phyloP scores from a whole-genome alignment of 2,113 vertebrate genomes.

The Ctenodactylus gundi region DNA sequence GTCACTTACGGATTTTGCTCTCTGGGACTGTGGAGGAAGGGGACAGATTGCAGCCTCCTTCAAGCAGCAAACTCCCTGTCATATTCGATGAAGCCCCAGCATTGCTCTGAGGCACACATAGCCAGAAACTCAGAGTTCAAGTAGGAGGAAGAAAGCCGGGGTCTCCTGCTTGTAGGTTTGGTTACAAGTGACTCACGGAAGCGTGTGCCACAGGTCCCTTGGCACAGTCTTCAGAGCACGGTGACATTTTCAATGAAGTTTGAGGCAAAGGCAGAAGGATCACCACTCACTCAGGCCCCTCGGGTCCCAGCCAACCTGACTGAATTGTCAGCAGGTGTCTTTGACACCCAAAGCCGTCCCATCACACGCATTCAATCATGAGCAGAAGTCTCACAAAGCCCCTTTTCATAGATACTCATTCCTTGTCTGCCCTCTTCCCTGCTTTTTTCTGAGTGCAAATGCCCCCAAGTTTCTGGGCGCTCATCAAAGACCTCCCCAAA shows the following conservation, averaged over 20 bases:
- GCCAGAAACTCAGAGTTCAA: constrained; percentile 1
- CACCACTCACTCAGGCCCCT: neutral
- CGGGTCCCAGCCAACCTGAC: constrained; percentile 47
- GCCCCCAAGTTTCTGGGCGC: neutral
- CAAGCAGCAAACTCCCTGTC: neutral
- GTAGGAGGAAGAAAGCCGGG: neutral
- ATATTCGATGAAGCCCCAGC: neutral
- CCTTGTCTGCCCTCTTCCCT: neutral
- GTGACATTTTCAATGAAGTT: constrained; percentile 46
- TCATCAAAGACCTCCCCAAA: neutral
- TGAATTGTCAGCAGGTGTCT: constrained; percentile 23
- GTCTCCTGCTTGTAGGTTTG: neutral
- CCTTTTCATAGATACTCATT: neutral
- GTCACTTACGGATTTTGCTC: neutral
- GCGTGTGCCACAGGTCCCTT: neutral
- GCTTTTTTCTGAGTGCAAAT: neutral
- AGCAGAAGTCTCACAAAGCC: constrained; percentile 11
- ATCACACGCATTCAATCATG: neutral
- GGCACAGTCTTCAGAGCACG: neutral
- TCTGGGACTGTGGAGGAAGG: neutral
- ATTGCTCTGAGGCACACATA: neutral
- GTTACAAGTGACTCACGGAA: constrained; percentile 22
- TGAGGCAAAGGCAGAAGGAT: constrained; percentile 53
- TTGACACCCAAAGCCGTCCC: neutral
- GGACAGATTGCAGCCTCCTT: neutral